Base-by-base conservation (phyloP, 1,140 invertebrate species). In the Aphelenchoides avenae region DNA sequence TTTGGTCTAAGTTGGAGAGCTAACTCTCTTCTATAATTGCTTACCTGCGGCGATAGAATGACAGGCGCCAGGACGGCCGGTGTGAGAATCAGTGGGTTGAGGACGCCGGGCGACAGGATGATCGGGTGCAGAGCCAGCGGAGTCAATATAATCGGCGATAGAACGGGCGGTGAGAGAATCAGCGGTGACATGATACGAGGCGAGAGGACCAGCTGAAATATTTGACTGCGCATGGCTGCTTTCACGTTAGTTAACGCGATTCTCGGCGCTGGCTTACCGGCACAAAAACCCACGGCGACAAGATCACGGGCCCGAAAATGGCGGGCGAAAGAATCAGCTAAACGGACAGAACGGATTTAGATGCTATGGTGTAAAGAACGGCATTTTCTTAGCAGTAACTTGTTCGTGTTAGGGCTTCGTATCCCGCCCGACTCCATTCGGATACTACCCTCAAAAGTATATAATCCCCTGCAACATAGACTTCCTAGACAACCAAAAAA, bases 31-130 rank as follows among this genome's bases (percentile, higher is more conserved):
- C n/a, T n/a, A n/a, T n/a, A n/a, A n/a, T n/a, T n/a, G n/a, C n/a
- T n/a, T n/a, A n/a, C n/a, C n/a, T 66, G 56, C n/a, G 71, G 71
- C 6, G 68, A 60, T 18, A 75, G 61, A 26, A 72, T 48, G 5
- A 62, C 43, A 6, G 65, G 65, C 9, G 61, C 72, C 5, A 75
- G 47, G 6, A 73, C 62, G 5, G 66, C 24, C 26, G 66, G 64
- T 18, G 59, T 52, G n/a, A 68, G 52, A 13, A 66, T 52, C 4
- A 66, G 30, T 1, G 58, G 57, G 18, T 26, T 18, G 27, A 61
- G 30, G 7, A 37, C 36, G 30, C 57, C 34, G 29, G 68, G 68
- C 20, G n/a, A 15, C 2, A 66, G 42, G 30, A 70, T 66, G 1
- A 59, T n/a, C 0, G 68, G 44, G 29, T 15, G 1, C 30, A 63